Evolutionary conservation across 2,113 vertebrate species (phyloP).

Genomic region (Corythornis cristatus): DNA sequence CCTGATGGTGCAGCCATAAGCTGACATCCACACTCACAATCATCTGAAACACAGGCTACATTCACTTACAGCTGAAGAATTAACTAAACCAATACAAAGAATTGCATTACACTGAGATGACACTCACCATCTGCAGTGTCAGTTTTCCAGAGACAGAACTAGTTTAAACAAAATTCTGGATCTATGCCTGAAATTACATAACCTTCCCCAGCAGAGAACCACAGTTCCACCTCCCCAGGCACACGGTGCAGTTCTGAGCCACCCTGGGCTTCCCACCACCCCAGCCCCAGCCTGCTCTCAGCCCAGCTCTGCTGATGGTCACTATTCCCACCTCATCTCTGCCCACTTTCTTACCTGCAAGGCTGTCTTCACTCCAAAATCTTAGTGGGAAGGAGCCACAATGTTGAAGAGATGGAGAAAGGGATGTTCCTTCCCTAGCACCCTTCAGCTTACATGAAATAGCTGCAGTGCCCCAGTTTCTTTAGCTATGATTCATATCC

Average conservation of each 20-base stretch:
- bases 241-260: neutral
- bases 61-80: slow-evolving; percentile 31
- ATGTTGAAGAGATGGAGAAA: neutral
- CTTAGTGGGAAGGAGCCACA: neutral
- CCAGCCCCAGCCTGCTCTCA: neutral
- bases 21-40: neutral
- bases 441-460: slow-evolving; percentile 8
- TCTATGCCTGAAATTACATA: slow-evolving; percentile 15
- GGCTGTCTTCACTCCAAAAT: neutral
- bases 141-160: slow-evolving; percentile 16
- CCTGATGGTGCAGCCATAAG: neutral
- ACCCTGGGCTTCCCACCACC: neutral
- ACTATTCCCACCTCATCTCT: too few relatives aligned
- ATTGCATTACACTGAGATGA: slow-evolving; percentile 1
- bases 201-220: slow-evolving; percentile 28
- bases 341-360: neutral
- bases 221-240: slow-evolving; percentile 34
- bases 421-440: slow-evolving; percentile 14
- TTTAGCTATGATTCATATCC: slow-evolving; percentile 21
- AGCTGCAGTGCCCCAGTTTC: slow-evolving; percentile 69
- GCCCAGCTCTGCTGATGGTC: neutral
- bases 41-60: neutral
- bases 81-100: slow-evolving; percentile 23
- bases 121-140: slow-evolving; percentile 43
- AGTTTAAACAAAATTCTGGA: slow-evolving; percentile 42